Evolutionary conservation across 2,113 vertebrate species (phyloP).

Genomic region (Mesocricetus auratus): DNA sequence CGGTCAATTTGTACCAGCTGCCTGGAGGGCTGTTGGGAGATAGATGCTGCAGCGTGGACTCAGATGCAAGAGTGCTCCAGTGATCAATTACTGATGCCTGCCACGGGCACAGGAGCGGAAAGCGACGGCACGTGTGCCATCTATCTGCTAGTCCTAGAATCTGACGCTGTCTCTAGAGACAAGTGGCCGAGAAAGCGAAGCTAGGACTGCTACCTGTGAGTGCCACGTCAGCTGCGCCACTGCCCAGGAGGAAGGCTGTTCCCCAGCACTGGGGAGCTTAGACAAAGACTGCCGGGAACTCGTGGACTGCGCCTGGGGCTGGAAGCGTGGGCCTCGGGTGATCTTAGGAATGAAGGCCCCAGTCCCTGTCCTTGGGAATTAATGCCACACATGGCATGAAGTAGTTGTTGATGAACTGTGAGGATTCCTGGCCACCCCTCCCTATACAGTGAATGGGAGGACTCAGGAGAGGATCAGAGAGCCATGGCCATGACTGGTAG

Average conservation of each 20-base stretch:
- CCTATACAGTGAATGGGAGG: neutral
- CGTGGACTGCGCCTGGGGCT: neutral
- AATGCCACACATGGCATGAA: neutral
- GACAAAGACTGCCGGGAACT: neutral
- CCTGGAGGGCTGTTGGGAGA: constrained; percentile 21
- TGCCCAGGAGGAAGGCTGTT: neutral
- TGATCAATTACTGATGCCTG: constrained; percentile 24
- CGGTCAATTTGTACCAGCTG: neutral
- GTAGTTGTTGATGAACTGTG: neutral
- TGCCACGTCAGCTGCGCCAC: rapidly evolving
- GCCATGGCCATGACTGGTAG: neutral
- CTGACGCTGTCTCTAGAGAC: neutral
- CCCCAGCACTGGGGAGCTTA: neutral
- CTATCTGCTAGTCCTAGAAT: constrained; percentile 7
- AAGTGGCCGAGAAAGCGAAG: neutral
- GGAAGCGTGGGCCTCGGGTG: neutral
- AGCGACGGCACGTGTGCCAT: neutral
- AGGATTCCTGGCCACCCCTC: neutral
- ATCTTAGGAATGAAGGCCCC: neutral
- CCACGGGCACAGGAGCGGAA: neutral
- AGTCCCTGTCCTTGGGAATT: neutral
- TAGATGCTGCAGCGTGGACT: neutral
- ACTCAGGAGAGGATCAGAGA: neutral
- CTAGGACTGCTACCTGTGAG: neutral
- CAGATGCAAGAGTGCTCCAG: neutral